These are phyloP conservation scores for Agapornis roseicollis DNA, from an alignment of 2,113 vertebrate species.

Conservation along the genomic window DNA sequence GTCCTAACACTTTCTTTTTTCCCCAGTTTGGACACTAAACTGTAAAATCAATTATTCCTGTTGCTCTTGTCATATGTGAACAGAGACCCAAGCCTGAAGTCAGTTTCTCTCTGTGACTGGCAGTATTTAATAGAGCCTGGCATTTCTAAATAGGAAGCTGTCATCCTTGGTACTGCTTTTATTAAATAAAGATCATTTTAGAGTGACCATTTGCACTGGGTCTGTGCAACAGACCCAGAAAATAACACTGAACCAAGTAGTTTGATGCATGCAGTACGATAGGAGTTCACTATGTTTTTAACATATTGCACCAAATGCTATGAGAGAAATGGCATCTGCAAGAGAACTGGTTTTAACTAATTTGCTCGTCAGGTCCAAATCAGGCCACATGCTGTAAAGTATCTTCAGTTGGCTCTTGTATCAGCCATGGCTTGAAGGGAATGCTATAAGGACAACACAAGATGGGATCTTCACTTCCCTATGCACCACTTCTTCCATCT, in stretches of 20 bases:
- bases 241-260: not conserved
- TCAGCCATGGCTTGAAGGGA: not conserved
- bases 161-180: not conserved
- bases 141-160: constrained; percentile 11
- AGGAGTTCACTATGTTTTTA: not conserved
- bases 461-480: not conserved
- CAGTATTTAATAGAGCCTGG: not conserved
- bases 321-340: not conserved
- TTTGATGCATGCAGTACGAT: not conserved
- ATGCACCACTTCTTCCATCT: not conserved
- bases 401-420: not conserved
- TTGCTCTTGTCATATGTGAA: not conserved
- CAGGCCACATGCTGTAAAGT: not conserved
- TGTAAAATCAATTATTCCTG: constrained; percentile 32
- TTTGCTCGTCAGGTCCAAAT: not conserved
- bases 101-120: not conserved
- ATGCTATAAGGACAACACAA: no score
- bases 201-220: not conserved
- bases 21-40: not conserved
- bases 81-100: not conserved
- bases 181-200: constrained; percentile 4
- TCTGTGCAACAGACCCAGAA: not conserved
- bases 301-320: not conserved
- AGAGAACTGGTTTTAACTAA: not conserved
- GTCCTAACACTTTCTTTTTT: not conserved